phyloP scores from a whole-genome alignment of 2,888 invertebrate species.

The Chrysolina oricalcia region DNA sequence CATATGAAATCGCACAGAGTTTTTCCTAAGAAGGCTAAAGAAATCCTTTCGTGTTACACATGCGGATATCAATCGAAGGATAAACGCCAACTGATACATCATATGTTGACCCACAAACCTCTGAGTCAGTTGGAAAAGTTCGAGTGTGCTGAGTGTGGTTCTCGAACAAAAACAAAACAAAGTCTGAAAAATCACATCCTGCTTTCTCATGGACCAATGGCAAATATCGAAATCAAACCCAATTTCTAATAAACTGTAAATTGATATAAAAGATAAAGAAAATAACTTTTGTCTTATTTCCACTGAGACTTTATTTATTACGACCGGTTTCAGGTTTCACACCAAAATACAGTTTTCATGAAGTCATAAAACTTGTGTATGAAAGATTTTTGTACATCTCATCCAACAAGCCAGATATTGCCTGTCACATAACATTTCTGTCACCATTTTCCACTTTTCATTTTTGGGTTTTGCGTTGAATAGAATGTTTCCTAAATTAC shows the following conservation, averaged over 20 bases:
- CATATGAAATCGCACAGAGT: not conserved
- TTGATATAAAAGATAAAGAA: too few relatives aligned
- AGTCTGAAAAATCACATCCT: not conserved
- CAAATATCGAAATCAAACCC: not conserved
- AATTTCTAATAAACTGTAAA: conserved; percentile 1
- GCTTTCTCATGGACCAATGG: not conserved
- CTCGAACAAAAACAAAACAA: not conserved
- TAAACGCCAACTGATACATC: not conserved
- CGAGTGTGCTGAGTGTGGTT: conserved; percentile 13
- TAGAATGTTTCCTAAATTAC: too few relatives aligned
- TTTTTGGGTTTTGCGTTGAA: too few relatives aligned
- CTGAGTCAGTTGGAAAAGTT: not conserved
- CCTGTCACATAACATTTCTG: too few relatives aligned
- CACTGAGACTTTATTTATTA: too few relatives aligned
- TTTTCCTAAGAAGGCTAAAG: not conserved
- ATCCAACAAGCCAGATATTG: too few relatives aligned
- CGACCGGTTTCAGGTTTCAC: too few relatives aligned
- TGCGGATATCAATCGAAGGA: conserved; percentile 6
- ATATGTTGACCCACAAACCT: conserved; percentile 5
- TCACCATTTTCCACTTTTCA: too few relatives aligned
- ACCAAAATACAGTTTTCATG: too few relatives aligned
- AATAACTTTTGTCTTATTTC: too few relatives aligned
- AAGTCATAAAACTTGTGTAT: too few relatives aligned
- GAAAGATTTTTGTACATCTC: too few relatives aligned
- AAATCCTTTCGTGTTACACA: not conserved